Conservation (phyloP, 2,888 invertebrate genomes). For the Molorchus minor region DNA sequence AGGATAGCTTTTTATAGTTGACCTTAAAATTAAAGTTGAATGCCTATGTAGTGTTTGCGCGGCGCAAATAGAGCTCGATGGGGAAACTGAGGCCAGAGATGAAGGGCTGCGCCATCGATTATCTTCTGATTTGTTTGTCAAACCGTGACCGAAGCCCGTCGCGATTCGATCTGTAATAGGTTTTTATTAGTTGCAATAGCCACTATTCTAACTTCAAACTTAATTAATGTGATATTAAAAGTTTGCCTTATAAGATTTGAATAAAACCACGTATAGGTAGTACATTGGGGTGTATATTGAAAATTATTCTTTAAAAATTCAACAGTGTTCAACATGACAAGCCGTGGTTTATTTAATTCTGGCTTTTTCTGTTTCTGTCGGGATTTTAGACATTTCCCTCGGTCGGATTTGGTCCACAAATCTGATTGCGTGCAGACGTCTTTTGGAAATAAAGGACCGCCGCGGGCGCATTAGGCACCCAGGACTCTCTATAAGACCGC, state of each 20-base stretch:
- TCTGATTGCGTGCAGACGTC: background rate
- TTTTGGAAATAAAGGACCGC: background rate
- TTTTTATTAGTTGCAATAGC: constrained; percentile 34
- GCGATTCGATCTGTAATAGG: constrained; percentile 36
- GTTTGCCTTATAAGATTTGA: too few species aligned
- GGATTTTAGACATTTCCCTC: background rate
- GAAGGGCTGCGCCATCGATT: constrained; percentile 26
- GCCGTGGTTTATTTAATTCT: too few species aligned
- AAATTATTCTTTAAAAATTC: too few species aligned
- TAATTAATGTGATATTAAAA: too few species aligned
- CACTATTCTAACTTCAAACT: too few species aligned
- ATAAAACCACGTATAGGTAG: too few species aligned
- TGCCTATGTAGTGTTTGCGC: constrained; percentile 11
- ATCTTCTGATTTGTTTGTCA: constrained; percentile 14
- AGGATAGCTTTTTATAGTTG: constrained; percentile 1
- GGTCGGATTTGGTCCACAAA: background rate
- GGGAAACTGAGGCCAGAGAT: constrained; percentile 16
- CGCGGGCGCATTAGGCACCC: too few species aligned
- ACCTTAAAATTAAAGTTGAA: constrained; percentile 22
- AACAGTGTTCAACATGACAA: too few species aligned
- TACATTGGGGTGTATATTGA: too few species aligned
- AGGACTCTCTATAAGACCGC: too few species aligned
- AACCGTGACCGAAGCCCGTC: constrained; percentile 12
- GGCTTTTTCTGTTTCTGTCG: too few species aligned
- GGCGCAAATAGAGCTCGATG: constrained; percentile 19